Percentiles rank a stretch among this genome's conserved stretches.
These are phyloP conservation scores for Seira musarum DNA, from an alignment of 2,888 invertebrate genomes.

Conservation along the genomic window DNA sequence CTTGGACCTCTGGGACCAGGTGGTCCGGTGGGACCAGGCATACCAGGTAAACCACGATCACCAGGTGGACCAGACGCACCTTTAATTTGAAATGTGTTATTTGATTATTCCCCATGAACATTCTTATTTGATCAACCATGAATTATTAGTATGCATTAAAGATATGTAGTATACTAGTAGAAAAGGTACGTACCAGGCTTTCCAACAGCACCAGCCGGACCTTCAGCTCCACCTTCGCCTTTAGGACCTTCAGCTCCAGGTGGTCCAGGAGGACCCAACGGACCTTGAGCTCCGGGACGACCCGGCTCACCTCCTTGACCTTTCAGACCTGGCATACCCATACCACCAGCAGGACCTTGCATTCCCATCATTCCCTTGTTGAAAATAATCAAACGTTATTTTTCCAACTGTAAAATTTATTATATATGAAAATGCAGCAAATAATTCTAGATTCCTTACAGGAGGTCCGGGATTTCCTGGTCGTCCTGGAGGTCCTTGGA, in stretches of 20 bases:
- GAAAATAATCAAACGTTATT: background rate
- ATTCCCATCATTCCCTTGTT: slow-evolving; percentile 81
- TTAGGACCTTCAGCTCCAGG: slow-evolving; percentile 83
- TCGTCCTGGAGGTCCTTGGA: slow-evolving; percentile 84
- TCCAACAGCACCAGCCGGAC: slow-evolving; percentile 81
- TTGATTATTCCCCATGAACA: background rate
- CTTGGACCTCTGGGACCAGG: slow-evolving; percentile 79
- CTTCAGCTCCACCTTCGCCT: slow-evolving; percentile 81
- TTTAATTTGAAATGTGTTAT: slow-evolving; percentile 19
- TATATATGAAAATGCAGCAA: background rate
- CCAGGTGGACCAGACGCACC: slow-evolving; percentile 80
- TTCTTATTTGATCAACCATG: background rate
- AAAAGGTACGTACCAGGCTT: slow-evolving; percentile 81
- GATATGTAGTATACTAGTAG: background rate
- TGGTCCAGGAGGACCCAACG: slow-evolving; percentile 80
- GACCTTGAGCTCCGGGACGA: slow-evolving; percentile 79
- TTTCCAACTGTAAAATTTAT: background rate
- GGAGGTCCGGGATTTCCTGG: slow-evolving; percentile 83
- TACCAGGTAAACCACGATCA: slow-evolving; percentile 77
- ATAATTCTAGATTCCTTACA: slow-evolving; percentile 73
- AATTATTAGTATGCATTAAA: slow-evolving; percentile 3
- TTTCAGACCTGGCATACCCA: slow-evolving; percentile 81
- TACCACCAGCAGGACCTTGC: slow-evolving; percentile 79
- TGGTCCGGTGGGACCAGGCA: slow-evolving; percentile 78
- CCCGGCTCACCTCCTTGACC: slow-evolving; percentile 82